Evolutionary conservation across 2,888 invertebrate species (phyloP), one percentile per base, ranked within the genome.

Genomic region (Atrina japonica): DNA sequence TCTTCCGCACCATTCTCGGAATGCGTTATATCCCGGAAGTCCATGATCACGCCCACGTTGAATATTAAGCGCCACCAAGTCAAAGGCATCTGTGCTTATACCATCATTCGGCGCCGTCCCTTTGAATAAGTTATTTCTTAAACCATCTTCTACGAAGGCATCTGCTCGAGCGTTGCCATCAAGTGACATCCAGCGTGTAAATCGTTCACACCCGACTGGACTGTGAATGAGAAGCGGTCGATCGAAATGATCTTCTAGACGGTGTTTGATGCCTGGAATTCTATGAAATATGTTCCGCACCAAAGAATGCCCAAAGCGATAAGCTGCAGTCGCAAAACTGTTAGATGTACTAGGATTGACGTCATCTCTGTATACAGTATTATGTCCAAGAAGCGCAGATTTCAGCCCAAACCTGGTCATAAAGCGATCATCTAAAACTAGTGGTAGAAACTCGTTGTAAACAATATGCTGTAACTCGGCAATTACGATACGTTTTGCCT

Each of bases 391-490:
- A 0, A 41, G 49, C n/a, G 21, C n/a, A 7, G 66, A 43, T 85
- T 96, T 94, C 65, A 98, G 91, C 6, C 96, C 96, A 88, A 97
- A 97, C 3, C 96, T 92, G 84, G 95, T 96, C 73, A 97, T 94
- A 18, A 96, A 95, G 83, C 96, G 96, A 95, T 95, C 96, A 6
- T 97, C 96, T 16, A 98, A 93, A 56, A 98, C 92, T 65, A 97
- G 60, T 5, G 98, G 98, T 64, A 98, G 91, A 66, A 84, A 91
- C 75, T 91, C 89, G 49, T 80, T 83, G 77, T 84, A 90, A n/a
- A 86, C 79, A 27, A 91, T 83, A 73, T 89, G 86, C 55, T 90
- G 92, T 96, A 97, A 77, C 47, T 88, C 79, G 0, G 97, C 97
- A 0, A 93, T 93, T 0, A 97, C 88, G 27, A 97, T 94, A 81